Base-by-base conservation (phyloP, 2,113 vertebrate species). In the Oryctolagus cuniculus region DNA sequence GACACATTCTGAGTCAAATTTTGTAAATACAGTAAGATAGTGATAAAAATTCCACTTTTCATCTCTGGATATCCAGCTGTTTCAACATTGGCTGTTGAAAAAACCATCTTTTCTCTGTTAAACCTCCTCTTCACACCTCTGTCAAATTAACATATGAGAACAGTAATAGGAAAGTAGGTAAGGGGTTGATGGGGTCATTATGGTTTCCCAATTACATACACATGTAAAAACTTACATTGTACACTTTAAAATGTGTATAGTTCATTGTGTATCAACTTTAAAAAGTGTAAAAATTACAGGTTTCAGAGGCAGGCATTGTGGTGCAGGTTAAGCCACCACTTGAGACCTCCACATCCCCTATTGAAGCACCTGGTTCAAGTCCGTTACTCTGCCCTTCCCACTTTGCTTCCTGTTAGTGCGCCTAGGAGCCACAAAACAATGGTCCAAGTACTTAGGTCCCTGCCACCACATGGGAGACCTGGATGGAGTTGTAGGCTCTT, bases 1-100 rank as follows among this genome's bases (percentile, higher is more conserved):
- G 5, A 79, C n/a, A 25, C 16, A 77, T 85, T 97, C 61, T 94
- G 24, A 85, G 29, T 66, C 90, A 77, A 81, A 78, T 55, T 91
- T 78, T 89, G 24, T 31, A 81, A 34, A 64, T 64, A 6, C 15
- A 24, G 0, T 34, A 58, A 88, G 38, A 36, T 49, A 89, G 0
- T 10, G 34, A 87, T 87, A 38, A 70, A 84, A 64, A 44, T 24
- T 72, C 19, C 7, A 74, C 53, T 85, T 91, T 91, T 89, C 38
- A 96, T 29, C 34, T 85, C 55, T 38, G 16, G 44, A n/a, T 31
- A 78, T 81, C 49, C 38, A 94, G 27, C 67, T 92, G 29, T 73
- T 78, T 44, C 17, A 77, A 19, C 3, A 84, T n/a, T 5, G 61
- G 31, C 55, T 91, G 19, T 49, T 93, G 44, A 81, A 73, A 91